Conservation (phyloP, 2,888 invertebrate genomes). For the Heliconius ethilla region DNA sequence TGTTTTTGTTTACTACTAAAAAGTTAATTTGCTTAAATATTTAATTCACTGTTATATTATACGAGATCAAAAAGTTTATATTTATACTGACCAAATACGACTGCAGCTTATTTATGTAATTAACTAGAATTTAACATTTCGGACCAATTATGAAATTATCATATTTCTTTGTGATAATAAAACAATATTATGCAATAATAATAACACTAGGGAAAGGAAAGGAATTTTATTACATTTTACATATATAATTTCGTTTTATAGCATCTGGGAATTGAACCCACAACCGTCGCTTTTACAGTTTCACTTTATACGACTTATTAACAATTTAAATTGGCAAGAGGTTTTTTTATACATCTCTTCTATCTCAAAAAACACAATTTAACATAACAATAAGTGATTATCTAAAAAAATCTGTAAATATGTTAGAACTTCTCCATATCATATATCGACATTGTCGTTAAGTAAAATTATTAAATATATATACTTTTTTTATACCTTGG, state of each 20-base stretch:
- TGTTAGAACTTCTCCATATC: background rate
- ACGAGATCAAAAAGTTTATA: conserved; percentile 26
- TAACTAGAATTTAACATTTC: background rate
- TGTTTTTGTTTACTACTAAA: background rate
- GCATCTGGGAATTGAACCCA: too few species aligned
- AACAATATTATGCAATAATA: background rate
- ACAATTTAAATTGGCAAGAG: background rate
- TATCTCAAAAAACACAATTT: background rate
- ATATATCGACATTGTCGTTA: background rate
- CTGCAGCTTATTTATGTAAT: background rate
- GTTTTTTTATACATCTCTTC: background rate
- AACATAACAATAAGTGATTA: too few species aligned
- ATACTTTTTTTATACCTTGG: too few species aligned
- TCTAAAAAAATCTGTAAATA: too few species aligned
- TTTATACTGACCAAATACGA: conserved; percentile 23
- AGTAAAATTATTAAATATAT: background rate
- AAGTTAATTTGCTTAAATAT: background rate
- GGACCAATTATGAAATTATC: background rate
- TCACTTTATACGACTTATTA: background rate
- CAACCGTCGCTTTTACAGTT: too few species aligned
- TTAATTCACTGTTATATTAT: conserved; percentile 17
- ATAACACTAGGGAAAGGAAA: background rate
- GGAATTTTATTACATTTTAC: too few species aligned
- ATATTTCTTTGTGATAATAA: background rate
- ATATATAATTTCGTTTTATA: too few species aligned